phyloP scores from a whole-genome alignment of 2,888 invertebrate species.

The Neoitamus cyanurus region DNA sequence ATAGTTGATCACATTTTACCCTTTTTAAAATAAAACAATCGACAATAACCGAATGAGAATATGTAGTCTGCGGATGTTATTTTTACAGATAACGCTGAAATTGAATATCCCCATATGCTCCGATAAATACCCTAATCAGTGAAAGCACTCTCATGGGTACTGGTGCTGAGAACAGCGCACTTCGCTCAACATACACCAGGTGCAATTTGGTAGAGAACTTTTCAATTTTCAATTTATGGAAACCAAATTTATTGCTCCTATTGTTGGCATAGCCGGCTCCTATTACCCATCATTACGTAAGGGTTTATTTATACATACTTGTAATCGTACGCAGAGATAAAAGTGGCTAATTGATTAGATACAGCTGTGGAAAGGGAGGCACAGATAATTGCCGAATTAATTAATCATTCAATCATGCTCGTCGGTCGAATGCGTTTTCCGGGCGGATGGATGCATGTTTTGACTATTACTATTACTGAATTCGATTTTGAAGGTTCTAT shows the following conservation, averaged over 20 bases:
- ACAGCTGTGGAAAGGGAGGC: neutral
- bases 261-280: neutral
- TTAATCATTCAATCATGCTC: neutral
- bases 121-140: neutral
- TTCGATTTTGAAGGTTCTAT: neutral
- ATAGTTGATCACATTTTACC: too few relatives aligned
- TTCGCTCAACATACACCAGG: neutral
- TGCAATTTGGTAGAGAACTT: neutral
- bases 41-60: neutral
- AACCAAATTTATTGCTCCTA: too few relatives aligned
- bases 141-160: neutral
- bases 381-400: neutral
- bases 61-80: neutral
- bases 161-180: neutral
- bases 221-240: neutral
- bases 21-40: neutral
- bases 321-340: neutral
- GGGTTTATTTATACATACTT: neutral
- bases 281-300: neutral
- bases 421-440: neutral
- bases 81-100: neutral
- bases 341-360: neutral
- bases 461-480: neutral
- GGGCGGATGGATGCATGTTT: neutral
- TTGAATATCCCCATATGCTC: neutral